Percentiles rank a stretch among this genome's conserved stretches.
Conservation (phyloP, 1,140 invertebrate species). For the Micrasema minimum region DNA sequence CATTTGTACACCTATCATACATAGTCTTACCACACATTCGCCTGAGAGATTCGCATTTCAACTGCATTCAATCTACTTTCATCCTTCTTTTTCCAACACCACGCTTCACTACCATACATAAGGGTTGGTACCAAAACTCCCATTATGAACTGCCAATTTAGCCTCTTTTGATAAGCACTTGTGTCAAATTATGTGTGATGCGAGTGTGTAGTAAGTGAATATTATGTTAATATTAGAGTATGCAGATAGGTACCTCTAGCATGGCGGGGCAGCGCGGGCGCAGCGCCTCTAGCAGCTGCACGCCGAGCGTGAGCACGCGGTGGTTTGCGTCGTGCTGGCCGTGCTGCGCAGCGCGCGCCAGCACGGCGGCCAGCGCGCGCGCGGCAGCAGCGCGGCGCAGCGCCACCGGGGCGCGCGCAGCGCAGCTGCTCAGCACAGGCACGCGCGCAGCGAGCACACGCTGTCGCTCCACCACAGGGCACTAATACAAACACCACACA, state of each 20-base stretch:
- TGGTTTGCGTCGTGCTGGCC: slow-evolving; percentile 89
- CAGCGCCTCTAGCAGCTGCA: slow-evolving; percentile 84
- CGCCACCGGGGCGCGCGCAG: slow-evolving; percentile 64
- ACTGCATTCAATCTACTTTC: no score
- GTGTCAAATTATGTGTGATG: no score
- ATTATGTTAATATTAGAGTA: no score
- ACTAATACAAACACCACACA: slow-evolving; percentile 57
- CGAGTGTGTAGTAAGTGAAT: no score
- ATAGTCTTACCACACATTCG: no score
- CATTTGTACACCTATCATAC: no score
- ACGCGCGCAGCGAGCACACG: slow-evolving; percentile 79
- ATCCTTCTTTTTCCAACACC: no score
- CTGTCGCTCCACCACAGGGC: slow-evolving; percentile 90
- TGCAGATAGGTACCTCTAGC: slow-evolving; percentile 67
- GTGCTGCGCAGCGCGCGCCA: slow-evolving; percentile 79
- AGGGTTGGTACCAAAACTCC: no score
- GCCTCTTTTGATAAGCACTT: no score
- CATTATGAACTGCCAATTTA: no score
- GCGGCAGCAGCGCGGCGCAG: slow-evolving; percentile 78
- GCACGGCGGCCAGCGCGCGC: slow-evolving; percentile 75
- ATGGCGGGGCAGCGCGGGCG: slow-evolving; percentile 79
- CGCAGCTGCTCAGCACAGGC: slow-evolving; percentile 68
- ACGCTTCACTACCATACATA: no score
- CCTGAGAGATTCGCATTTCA: no score
- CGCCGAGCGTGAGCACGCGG: slow-evolving; percentile 75